A percentile compares a stretch with the other conserved stretches of the same genome.
Conservation (phyloP, 2,888 invertebrate species). For the Cheilosia grossa region DNA sequence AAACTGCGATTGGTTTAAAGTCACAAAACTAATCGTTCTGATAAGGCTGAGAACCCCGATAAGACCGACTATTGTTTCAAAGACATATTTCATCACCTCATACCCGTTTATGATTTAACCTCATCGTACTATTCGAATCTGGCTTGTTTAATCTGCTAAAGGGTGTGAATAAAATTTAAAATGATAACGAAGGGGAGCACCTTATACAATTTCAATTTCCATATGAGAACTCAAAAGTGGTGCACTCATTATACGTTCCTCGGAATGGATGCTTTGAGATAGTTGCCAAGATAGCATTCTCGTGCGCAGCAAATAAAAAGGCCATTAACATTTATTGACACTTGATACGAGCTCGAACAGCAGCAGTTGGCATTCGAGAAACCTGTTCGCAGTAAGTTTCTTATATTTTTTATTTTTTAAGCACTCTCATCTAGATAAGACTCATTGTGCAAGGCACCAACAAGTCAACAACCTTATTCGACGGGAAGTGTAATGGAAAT, state of each 20-base stretch:
- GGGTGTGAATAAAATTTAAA: background rate
- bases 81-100: background rate
- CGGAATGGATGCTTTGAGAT: slow-evolving; percentile 18
- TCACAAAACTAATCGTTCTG: background rate
- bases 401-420: background rate
- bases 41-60: background rate
- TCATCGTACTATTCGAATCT: background rate
- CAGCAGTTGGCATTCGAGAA: slow-evolving; percentile 6
- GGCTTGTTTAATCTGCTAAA: background rate
- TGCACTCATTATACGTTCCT: background rate
- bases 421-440: slow-evolving; percentile 49
- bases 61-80: background rate
- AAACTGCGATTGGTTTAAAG: background rate
- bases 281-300: slow-evolving; percentile 23
- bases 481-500: slow-evolving; percentile 41
- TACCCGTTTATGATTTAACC: background rate
- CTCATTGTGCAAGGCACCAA: slow-evolving; percentile 21
- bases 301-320: slow-evolving; percentile 45
- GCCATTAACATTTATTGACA: slow-evolving; percentile 54
- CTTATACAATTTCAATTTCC: no score
- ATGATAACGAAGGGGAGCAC: background rate
- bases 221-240: no score
- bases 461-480: slow-evolving; percentile 50
- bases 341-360: slow-evolving; percentile 1
- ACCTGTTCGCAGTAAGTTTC: slow-evolving; percentile 20